Base-by-base conservation (phyloP, 1,140 invertebrate genomes). In the Ostrea denselamellosa region DNA sequence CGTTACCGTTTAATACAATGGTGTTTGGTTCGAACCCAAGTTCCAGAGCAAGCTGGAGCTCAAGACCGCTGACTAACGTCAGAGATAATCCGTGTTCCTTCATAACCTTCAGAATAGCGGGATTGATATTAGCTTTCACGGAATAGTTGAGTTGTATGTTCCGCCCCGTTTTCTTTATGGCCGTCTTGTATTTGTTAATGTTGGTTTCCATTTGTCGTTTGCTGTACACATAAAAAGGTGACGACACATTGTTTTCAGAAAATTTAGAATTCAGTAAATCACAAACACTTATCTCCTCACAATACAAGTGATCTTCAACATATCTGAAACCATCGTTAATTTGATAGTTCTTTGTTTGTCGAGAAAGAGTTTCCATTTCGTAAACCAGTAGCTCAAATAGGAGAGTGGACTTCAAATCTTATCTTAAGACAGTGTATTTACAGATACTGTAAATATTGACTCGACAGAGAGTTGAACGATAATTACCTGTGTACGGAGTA, bases 1-100 rank as follows among this genome's bases (percentile, higher is more conserved):
- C 95, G 88, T 95, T 95, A 25, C 95, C 95, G 90, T 95, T 95
- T 22, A 95, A 92, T 53, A 95, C 84, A 19, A 95, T 92, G 8
- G 88, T 81, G 34, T 87, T 62, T 17, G 93, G 90, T 22, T 86
- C 14, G 89, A 95, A 95, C 19, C 94, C 94, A 17, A 90, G 88
- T 58, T 92, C 88, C 44, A 94, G 51, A 8, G 94, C 94, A 12
- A 93, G 62, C 62, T 90, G 83, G n/a, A 95, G 88, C 90, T 95
- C 95, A 81, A 92, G 90, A 17, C 95, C 95, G 83, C 94, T 95
- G 0, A 95, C 95, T 14, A 93, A 84, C 0, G 92, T 92, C 10
- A 93, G 90, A 84, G 91, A 92, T 88, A 91, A 90, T 58, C 93
- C 93, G 56, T 88, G 85, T 19, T 91, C 82, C 51, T 92, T 91